Conservation (phyloP, 1,140 invertebrate genomes). For the Mya arenaria region DNA sequence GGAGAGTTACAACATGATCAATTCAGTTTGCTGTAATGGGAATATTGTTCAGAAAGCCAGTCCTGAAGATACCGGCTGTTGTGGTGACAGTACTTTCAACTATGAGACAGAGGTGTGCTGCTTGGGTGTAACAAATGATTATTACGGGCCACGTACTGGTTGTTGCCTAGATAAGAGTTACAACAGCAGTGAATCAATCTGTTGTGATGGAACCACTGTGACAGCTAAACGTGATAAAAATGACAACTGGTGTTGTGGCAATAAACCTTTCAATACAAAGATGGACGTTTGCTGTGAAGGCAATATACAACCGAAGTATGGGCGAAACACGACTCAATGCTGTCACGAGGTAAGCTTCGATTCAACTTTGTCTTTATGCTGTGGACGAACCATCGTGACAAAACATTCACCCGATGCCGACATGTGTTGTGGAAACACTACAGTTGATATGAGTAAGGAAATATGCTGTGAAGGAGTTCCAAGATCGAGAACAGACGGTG, state of each 20-base stretch:
- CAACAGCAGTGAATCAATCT: background rate
- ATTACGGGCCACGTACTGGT: background rate
- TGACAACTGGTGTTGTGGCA: slow-evolving; percentile 40
- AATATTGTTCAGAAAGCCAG: background rate
- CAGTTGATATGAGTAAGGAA: background rate
- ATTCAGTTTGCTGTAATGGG: slow-evolving; percentile 3
- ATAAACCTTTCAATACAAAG: background rate
- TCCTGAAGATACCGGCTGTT: slow-evolving; percentile 4
- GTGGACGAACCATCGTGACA: background rate
- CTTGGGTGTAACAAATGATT: background rate
- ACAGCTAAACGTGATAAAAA: background rate
- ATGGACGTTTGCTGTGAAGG: slow-evolving; percentile 6
- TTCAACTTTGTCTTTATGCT: background rate
- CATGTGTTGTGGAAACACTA: slow-evolving; percentile 1
- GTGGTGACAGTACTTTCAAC: slow-evolving; percentile 33
- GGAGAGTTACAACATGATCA: slow-evolving; percentile 3
- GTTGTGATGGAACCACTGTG: slow-evolving; percentile 11
- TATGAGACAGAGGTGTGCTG: slow-evolving; percentile 29
- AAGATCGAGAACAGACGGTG: background rate
- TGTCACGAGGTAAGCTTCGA: background rate
- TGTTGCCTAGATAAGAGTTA: slow-evolving; percentile 34
- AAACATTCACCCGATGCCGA: background rate
- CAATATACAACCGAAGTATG: slow-evolving; percentile 4
- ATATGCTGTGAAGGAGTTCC: slow-evolving; percentile 18
- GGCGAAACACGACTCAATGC: background rate